Conservation (phyloP, 2,888 invertebrate species). For the Gymnosoma rotundatum region DNA sequence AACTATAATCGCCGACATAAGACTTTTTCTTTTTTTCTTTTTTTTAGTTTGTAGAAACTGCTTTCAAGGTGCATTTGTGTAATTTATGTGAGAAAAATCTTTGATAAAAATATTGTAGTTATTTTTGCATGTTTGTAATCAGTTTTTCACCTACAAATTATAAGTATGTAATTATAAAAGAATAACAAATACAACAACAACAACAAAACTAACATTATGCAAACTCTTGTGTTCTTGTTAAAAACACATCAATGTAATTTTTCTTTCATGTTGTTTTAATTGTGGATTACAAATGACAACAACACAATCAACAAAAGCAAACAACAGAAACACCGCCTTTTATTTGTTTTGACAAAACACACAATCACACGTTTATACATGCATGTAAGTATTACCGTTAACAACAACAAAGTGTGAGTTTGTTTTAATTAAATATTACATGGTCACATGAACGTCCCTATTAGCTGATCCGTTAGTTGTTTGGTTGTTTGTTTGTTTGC, state of each 20-base stretch:
- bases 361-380: not conserved
- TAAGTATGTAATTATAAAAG: not conserved
- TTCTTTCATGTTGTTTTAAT: constrained; percentile 58
- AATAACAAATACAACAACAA: not conserved
- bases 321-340: constrained; percentile 9
- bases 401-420: constrained; percentile 10
- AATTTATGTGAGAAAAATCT: no score
- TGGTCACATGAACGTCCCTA: not conserved
- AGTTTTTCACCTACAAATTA: constrained; percentile 32
- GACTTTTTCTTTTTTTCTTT: no score
- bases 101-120: no score
- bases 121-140: constrained; percentile 55
- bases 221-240: constrained; percentile 24
- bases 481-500: not conserved
- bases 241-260: constrained; percentile 43
- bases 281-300: constrained; percentile 61
- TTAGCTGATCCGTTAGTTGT: not conserved
- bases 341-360: not conserved
- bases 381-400: not conserved
- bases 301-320: constrained; percentile 37
- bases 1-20: no score
- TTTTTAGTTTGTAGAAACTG: no score
- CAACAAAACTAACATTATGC: constrained; percentile 7
- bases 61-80: no score
- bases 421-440: constrained; percentile 33